Evolutionary conservation across 2,113 vertebrate species (phyloP), one percentile per base, ranked within the genome.

Genomic region (Oncorhynchus clarkii): DNA sequence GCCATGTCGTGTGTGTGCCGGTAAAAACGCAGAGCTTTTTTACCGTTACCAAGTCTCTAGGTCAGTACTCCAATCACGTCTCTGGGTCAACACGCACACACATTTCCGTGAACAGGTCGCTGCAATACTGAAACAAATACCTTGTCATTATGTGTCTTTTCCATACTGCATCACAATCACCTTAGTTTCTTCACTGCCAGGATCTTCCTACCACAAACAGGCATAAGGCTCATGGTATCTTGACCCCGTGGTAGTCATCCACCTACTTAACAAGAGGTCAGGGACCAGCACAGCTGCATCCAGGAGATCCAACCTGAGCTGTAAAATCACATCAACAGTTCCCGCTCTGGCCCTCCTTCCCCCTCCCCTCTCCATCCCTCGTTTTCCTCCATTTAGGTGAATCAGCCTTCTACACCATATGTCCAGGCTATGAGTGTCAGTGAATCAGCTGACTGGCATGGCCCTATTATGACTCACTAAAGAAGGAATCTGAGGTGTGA

Each of bases 131-230:
- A 49, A 67, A 5, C 5, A 67, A 13, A 67, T 67, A 9, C 26
- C 1, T 29, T 26, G 4, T 16, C 12, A 18, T n/a, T 4, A 31
- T 39, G 34, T 39, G 20, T 34, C 29, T 8, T n/a, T n/a, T 16
- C 66, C 18, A 7, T 26, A n/a, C 13, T 67, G 13, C 54, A 4
- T 31, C 13, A 22, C 5, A 8, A 29, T 51, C 74, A 94, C 93
- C 89, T 82, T 90, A 5, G 93, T 93, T 80, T 93, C 91, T 2
- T 91, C 81, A 45, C 87, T 77, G 20, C 93, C 86, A 0, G 90
- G 79, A 72, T 94, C 90, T 24, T 94, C 93, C 71, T 93, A 82
- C 93, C 13, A 20, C 14, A 20, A 11, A 9, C 92, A 94, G 4
- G 68, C 49, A 13, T 93, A 94, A 0, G 93, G 91, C 49, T 94